Evolutionary conservation across 2,888 invertebrate genomes (phyloP).

Genomic region (Allacma fusca): DNA sequence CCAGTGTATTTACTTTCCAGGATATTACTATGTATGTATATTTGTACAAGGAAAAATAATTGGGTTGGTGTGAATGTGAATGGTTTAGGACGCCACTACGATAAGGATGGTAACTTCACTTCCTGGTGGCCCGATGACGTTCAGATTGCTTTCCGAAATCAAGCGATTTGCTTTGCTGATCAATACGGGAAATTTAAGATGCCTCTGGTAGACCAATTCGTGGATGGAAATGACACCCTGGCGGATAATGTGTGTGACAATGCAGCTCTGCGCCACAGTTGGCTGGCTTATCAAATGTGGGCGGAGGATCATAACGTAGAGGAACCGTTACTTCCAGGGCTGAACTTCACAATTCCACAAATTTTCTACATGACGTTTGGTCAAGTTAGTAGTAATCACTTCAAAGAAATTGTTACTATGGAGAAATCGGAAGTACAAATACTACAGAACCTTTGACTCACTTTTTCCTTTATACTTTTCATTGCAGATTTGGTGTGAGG

Average conservation of each 20-base stretch:
- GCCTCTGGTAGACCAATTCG: constrained; percentile 61
- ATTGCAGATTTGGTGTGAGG: constrained; percentile 64
- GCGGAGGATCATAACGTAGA: constrained; percentile 58
- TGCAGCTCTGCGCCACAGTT: constrained; percentile 63
- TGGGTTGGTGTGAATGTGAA: background rate
- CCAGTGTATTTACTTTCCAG: background rate
- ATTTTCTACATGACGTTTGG: constrained; percentile 65
- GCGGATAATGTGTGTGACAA: constrained; percentile 65
- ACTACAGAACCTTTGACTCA: too few relatives aligned
- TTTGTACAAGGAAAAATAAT: background rate
- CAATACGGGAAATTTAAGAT: constrained; percentile 63
- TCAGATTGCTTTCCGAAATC: constrained; percentile 62
- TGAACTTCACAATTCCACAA: constrained; percentile 63
- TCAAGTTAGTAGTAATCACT: constrained; percentile 63
- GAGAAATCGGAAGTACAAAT: too few relatives aligned
- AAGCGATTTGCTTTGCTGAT: constrained; percentile 63
- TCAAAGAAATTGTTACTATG: background rate
- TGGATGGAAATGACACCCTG: constrained; percentile 64
- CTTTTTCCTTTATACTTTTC: constrained; percentile 13
- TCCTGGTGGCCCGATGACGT: constrained; percentile 64
- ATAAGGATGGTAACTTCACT: constrained; percentile 63
- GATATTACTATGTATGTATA: background rate
- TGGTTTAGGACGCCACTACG: constrained; percentile 62
- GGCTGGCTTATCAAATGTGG: constrained; percentile 63
- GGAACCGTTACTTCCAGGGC: constrained; percentile 63